These are phyloP conservation scores for Polylopha cassiicola DNA, from an alignment of 2,888 invertebrate species.

Conservation along the genomic window DNA sequence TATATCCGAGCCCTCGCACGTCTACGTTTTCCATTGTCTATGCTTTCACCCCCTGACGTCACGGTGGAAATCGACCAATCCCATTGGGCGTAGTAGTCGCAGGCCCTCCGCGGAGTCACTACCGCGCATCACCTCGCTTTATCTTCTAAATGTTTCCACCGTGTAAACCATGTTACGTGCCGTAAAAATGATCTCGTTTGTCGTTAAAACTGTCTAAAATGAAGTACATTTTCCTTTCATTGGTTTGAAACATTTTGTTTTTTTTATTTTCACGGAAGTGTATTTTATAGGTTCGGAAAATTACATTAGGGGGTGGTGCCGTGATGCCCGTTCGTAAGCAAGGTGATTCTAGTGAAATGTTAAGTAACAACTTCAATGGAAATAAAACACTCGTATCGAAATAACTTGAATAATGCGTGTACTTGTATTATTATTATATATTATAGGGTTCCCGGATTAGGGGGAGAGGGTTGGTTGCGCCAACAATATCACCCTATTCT, in stretches of 20 bases:
- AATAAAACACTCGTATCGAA: background rate
- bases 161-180: constrained; percentile 56
- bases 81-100: constrained; percentile 70
- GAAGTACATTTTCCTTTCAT: constrained; percentile 41
- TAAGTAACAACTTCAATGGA: constrained; percentile 2
- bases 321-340: constrained; percentile 86
- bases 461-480: constrained; percentile 37
- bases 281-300: constrained; percentile 58
- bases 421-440: constrained; percentile 14
- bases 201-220: constrained; percentile 64
- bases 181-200: constrained; percentile 52
- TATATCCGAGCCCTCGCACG: constrained; percentile 45
- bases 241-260: constrained; percentile 54
- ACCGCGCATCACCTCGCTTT: constrained; percentile 55
- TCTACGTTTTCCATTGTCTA: constrained; percentile 60
- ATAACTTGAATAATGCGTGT: background rate
- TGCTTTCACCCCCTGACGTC: constrained; percentile 78
- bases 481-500: constrained; percentile 41
- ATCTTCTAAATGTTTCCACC: constrained; percentile 68
- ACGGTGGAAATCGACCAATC: constrained; percentile 80
- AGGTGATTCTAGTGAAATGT: constrained; percentile 71
- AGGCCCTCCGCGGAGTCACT: constrained; percentile 62
- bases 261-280: constrained; percentile 52
- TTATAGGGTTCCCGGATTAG: background rate
- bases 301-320: constrained; percentile 73